These are phyloP conservation scores for Penaeus indicus DNA, from an alignment of 1,140 invertebrate genomes.

Conservation along the genomic window DNA sequence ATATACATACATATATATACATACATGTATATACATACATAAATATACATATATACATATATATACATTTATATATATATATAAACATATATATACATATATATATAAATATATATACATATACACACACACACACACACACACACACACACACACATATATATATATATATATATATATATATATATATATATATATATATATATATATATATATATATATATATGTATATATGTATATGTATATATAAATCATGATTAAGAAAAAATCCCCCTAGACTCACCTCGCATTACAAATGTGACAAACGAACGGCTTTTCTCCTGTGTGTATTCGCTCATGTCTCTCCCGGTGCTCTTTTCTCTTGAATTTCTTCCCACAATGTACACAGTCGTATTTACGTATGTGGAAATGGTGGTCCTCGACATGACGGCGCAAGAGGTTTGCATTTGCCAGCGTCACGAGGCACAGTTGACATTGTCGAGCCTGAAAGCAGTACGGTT, in stretches of 20 bases:
- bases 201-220: neutral
- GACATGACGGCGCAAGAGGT: conserved; percentile 63
- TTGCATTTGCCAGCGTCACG: conserved; percentile 61
- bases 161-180: too few species aligned
- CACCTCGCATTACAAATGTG: conserved; percentile 62
- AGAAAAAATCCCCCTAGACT: neutral
- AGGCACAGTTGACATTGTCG: conserved; percentile 57
- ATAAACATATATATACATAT: too few species aligned
- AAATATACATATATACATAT: too few species aligned
- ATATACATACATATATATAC: too few species aligned
- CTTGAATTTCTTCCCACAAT: conserved; percentile 77
- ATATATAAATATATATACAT: too few species aligned
- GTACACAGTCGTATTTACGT: conserved; percentile 74
- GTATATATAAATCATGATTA: neutral
- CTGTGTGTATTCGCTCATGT: conserved; percentile 78
- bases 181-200: too few species aligned
- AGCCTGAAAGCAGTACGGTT: conserved; percentile 5
- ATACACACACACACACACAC: too few species aligned
- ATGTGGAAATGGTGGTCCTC: conserved; percentile 64
- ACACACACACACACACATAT: too few species aligned
- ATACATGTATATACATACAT: too few species aligned
- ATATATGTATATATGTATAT: neutral
- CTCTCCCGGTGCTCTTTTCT: conserved; percentile 79
- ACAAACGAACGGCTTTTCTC: conserved; percentile 72
- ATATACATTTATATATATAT: too few species aligned